phyloP scores from a whole-genome alignment of 2,797 vertebrate genomes.

The Sebastes melanostomus region DNA sequence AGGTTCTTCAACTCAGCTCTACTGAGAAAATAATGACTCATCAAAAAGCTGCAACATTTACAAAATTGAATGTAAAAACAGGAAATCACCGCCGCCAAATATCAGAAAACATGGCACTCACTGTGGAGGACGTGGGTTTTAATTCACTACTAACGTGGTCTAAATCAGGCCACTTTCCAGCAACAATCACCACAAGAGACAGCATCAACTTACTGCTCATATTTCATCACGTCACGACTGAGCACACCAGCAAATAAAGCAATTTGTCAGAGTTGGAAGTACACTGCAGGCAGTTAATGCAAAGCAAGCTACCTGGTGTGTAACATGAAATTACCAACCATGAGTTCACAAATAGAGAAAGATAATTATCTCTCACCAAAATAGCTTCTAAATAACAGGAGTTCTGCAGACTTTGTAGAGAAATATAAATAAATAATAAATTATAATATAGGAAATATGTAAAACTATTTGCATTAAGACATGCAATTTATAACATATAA shows the following conservation, averaged over 20 bases:
- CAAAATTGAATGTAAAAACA: not conserved
- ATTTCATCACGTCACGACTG: constrained; percentile 30
- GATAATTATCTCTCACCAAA: constrained; percentile 20
- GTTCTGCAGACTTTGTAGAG: not conserved
- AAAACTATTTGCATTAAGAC: not conserved
- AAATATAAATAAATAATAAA: too few species aligned
- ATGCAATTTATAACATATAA: not conserved
- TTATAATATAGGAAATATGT: not conserved
- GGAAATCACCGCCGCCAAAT: not conserved
- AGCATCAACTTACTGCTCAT: constrained; percentile 25
- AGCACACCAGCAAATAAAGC: constrained; percentile 32
- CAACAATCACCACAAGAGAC: constrained; percentile 11
- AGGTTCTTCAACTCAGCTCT: not conserved
- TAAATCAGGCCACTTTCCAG: constrained; percentile 21
- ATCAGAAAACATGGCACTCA: not conserved
- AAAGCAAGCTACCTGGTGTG: constrained; percentile 21
- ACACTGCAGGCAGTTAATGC: constrained; percentile 13
- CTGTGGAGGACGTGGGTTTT: not conserved
- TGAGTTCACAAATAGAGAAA: constrained; percentile 11
- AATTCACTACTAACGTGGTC: not conserved
- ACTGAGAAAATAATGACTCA: not conserved
- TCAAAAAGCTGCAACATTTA: constrained; percentile 5
- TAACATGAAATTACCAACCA: constrained; percentile 39
- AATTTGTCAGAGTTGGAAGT: constrained; percentile 39
- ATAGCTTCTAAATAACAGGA: not conserved